A percentile compares a stretch with the other conserved stretches of the same genome.
These are phyloP conservation scores for Erpornis zantholeuca DNA, from an alignment of 2,113 vertebrate species.

Conservation along the genomic window DNA sequence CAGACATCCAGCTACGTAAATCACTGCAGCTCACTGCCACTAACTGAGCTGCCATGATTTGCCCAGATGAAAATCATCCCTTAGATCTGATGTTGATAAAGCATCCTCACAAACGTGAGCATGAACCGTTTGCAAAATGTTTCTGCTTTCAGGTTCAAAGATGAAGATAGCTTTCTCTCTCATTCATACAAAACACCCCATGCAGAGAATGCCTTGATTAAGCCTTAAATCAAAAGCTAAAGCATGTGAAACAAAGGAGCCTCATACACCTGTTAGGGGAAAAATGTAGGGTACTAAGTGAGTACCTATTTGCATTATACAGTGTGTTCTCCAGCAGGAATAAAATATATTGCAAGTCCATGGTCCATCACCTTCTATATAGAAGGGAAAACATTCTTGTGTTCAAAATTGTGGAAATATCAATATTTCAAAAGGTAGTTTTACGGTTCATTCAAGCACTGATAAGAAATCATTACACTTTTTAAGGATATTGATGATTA, in stretches of 20 bases:
- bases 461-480: slow-evolving; percentile 80
- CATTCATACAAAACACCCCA: neutral
- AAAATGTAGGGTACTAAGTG: neutral
- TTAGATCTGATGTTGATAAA: neutral
- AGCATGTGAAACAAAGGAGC: neutral
- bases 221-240: slow-evolving; percentile 1
- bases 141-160: neutral
- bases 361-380: slow-evolving; percentile 57
- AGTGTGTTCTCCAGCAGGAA: neutral
- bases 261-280: neutral
- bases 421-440: slow-evolving; percentile 82
- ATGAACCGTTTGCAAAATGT: neutral
- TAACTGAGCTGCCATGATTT: neutral
- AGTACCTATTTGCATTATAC: neutral
- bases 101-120: neutral
- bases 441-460: slow-evolving; percentile 78
- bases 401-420: slow-evolving; percentile 78
- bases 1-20: neutral
- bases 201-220: neutral
- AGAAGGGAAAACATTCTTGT: slow-evolving; percentile 63
- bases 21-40: neutral
- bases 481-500: slow-evolving; percentile 76
- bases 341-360: slow-evolving; percentile 44
- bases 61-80: neutral
- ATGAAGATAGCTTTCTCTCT: neutral